A percentile compares a stretch with the other conserved stretches of the same genome.
Evolutionary conservation across 2,888 invertebrate genomes (phyloP).

Genomic region (Melipona beecheii): DNA sequence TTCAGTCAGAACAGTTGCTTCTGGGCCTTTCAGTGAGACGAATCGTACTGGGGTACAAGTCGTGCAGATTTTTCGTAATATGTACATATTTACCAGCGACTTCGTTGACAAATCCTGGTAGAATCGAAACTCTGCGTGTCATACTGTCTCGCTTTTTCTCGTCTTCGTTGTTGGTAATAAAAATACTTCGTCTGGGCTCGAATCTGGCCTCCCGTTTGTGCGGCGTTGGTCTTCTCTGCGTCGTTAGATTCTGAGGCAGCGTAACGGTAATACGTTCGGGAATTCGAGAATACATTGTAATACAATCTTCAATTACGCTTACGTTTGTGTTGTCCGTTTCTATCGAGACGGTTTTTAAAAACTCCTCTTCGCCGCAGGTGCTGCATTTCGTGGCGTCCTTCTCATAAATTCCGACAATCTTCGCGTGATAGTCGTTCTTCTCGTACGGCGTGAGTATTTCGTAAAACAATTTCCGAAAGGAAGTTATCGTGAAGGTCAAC

Average conservation of each 20-base stretch:
- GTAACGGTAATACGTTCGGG: fast-evolving
- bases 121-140: slow-evolving; percentile 38
- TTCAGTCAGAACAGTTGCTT: too few species aligned
- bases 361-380: slow-evolving; percentile 82
- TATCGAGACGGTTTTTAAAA: slow-evolving; percentile 30
- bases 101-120: slow-evolving; percentile 26
- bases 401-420: slow-evolving; percentile 85
- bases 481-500: slow-evolving; percentile 86
- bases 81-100: neutral
- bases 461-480: slow-evolving; percentile 85
- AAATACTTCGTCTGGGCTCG: neutral
- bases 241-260: fast-evolving
- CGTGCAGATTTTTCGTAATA: neutral
- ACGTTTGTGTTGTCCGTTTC: slow-evolving; percentile 1
- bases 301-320: neutral
- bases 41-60: too few species aligned
- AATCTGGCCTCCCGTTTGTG: neutral
- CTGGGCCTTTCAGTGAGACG: too few species aligned
- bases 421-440: slow-evolving; percentile 86
- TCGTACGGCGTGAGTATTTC: slow-evolving; percentile 86
- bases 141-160: neutral
- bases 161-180: fast-evolving
- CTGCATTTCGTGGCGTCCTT: slow-evolving; percentile 85
- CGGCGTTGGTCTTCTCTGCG: neutral
- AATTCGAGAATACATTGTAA: neutral